phyloP scores from a whole-genome alignment of 2,888 invertebrate genomes.

The Ichneumoninae sp. region DNA sequence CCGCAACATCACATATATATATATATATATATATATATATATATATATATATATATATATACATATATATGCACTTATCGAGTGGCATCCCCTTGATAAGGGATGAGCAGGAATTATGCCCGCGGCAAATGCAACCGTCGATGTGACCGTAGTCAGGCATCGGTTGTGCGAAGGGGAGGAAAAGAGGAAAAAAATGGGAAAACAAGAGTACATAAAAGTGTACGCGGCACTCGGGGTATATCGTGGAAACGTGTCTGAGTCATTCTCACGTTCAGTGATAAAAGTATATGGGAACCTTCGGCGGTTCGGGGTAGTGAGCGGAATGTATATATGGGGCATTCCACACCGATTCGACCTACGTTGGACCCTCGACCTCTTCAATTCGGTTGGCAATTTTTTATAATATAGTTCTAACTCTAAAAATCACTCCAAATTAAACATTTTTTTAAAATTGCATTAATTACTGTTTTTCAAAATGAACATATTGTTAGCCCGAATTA shows the following conservation, averaged over 20 bases:
- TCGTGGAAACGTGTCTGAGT: neutral
- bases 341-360: too few relatives aligned
- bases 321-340: neutral
- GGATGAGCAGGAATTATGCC: constrained; percentile 56
- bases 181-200: constrained; percentile 14
- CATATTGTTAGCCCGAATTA: too few relatives aligned
- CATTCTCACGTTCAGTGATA: constrained; percentile 11
- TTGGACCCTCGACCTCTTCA: too few relatives aligned
- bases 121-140: constrained; percentile 38
- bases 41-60: neutral
- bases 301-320: neutral
- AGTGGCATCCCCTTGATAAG: neutral
- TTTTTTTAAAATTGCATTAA: too few relatives aligned
- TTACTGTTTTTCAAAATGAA: too few relatives aligned
- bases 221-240: neutral
- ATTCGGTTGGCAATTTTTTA: too few relatives aligned
- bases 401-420: too few relatives aligned
- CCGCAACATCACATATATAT: neutral
- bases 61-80: neutral
- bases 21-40: too few relatives aligned
- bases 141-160: constrained; percentile 28
- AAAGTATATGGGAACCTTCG: constrained; percentile 12
- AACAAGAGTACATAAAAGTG: constrained; percentile 13
- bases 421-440: too few relatives aligned
- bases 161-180: neutral